A percentile compares a stretch with the other conserved stretches of the same genome.
phyloP scores from a whole-genome alignment of 2,113 vertebrate species.

The Spizaetus ornatus region DNA sequence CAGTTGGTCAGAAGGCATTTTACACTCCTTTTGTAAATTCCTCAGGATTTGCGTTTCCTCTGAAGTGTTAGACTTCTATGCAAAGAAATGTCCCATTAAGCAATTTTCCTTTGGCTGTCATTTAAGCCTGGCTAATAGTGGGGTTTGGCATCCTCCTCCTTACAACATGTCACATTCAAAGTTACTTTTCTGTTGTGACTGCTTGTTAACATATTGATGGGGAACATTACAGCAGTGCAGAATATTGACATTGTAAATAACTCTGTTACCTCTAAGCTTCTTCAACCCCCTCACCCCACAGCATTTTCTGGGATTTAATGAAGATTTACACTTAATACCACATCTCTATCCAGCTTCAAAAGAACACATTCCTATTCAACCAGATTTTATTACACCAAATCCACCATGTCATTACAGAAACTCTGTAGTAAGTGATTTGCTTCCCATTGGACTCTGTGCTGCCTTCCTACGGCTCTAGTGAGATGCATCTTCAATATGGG shows the following conservation, averaged over 20 bases:
- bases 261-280: not conserved
- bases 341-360: not conserved
- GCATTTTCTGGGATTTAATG: not conserved
- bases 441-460: not conserved
- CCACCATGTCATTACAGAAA: not conserved
- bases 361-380: not conserved
- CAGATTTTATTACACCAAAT: not conserved
- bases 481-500: not conserved
- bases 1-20: constrained; percentile 1
- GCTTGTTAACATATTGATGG: not conserved
- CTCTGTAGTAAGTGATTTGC: not conserved
- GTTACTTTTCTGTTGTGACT: not conserved
- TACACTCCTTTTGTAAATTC: not conserved
- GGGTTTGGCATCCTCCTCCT: not conserved
- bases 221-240: not conserved
- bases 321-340: not conserved
- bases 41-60: not conserved
- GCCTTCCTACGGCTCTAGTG: not conserved
- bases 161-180: not conserved
- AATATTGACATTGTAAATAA: not conserved
- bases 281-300: not conserved
- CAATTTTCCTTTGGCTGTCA: not conserved
- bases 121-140: not conserved
- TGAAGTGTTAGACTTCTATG: not conserved
- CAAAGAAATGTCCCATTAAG: not conserved